Evolutionary conservation across 2,113 vertebrate species (phyloP).

Genomic region (Xiphorhynchus elegans): DNA sequence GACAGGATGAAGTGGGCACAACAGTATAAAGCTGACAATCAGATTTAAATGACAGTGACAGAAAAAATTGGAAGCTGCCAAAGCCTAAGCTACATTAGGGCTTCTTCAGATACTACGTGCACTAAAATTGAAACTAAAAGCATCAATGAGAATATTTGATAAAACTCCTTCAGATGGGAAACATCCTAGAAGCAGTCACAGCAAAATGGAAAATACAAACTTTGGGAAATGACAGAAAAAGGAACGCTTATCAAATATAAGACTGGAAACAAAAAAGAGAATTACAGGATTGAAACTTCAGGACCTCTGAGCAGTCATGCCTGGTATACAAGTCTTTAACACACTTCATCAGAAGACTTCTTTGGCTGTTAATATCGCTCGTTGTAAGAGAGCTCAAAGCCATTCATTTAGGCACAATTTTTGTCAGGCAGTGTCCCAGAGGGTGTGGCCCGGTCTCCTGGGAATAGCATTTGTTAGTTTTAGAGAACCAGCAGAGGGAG

Average conservation of each 20-base stretch:
- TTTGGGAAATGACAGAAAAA: background rate
- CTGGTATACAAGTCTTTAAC: background rate
- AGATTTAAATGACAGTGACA: slow-evolving; percentile 51
- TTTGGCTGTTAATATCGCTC: background rate
- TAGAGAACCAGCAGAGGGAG: slow-evolving; percentile 66
- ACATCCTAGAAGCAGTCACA: background rate
- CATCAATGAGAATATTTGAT: background rate
- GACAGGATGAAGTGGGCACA: slow-evolving; percentile 59
- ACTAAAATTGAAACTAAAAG: slow-evolving; percentile 11
- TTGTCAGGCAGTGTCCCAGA: slow-evolving; percentile 17
- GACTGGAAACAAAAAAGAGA: background rate
- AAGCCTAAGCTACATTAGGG: background rate
- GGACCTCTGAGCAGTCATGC: background rate
- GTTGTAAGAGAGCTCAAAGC: background rate
- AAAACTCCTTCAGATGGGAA: background rate
- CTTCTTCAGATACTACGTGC: background rate
- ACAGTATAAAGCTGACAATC: slow-evolving; percentile 34
- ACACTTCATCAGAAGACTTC: background rate
- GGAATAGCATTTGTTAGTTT: slow-evolving; percentile 25
- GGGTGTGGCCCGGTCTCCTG: slow-evolving; percentile 26
- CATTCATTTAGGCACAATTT: background rate
- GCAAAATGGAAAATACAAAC: background rate
- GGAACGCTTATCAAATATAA: background rate
- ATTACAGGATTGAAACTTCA: background rate
- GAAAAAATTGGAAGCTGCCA: slow-evolving; percentile 38